Conservation (phyloP, 2,113 vertebrate genomes). For the Peromyscus polionotus region DNA sequence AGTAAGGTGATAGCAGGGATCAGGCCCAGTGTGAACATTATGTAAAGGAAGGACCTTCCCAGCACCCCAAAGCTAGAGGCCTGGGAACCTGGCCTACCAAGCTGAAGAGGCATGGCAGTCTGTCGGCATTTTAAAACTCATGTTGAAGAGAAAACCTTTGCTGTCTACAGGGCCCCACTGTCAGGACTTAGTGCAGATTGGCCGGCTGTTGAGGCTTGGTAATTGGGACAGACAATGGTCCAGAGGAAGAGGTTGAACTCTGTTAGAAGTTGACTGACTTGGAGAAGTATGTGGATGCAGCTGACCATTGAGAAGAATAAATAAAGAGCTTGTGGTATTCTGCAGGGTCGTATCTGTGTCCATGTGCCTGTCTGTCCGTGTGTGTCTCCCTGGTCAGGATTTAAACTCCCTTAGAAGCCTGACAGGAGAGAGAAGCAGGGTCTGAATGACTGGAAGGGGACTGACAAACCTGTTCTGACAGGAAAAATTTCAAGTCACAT, state of each 20-base stretch:
- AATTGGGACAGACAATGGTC: conserved; percentile 94
- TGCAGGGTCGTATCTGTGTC: conserved; percentile 68
- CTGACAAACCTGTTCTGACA: conserved; percentile 89
- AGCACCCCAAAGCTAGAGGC: conserved; percentile 86
- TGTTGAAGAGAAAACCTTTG: conserved; percentile 91
- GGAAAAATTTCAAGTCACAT: conserved; percentile 94
- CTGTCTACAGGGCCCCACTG: conserved; percentile 91
- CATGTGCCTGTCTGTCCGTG: neutral
- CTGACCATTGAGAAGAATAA: conserved; percentile 91
- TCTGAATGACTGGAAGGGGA: conserved; percentile 92
- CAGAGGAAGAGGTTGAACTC: conserved; percentile 92
- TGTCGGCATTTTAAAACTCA: conserved; percentile 91
- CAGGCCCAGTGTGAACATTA: neutral
- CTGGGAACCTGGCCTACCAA: conserved; percentile 86
- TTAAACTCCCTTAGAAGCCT: conserved; percentile 92
- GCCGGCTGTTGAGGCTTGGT: conserved; percentile 91
- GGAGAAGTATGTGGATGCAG: conserved; percentile 92
- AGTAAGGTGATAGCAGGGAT: neutral
- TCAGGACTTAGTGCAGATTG: conserved; percentile 91
- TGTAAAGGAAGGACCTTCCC: conserved; percentile 87
- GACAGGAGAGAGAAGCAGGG: conserved; percentile 94
- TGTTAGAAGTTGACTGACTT: conserved; percentile 94
- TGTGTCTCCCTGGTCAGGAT: conserved; percentile 86
- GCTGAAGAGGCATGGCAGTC: conserved; percentile 91
- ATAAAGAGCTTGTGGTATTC: conserved; percentile 91